phyloP scores from a whole-genome alignment of 2,113 vertebrate genomes.

The Malaclemys terrapin region DNA sequence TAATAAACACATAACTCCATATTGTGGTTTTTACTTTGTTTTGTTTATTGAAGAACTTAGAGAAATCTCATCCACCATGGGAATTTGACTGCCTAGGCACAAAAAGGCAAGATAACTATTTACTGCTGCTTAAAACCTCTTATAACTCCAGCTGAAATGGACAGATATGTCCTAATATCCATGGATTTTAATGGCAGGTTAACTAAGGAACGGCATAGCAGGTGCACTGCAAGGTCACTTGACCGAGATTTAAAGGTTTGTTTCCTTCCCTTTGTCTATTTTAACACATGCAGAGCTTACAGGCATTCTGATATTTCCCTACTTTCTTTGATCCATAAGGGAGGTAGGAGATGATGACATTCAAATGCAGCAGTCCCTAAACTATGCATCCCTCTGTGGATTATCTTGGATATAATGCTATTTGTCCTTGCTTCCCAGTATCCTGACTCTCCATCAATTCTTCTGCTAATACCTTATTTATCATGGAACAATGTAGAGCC shows the following conservation, averaged over 20 bases:
- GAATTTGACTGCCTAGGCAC: slow-evolving; percentile 24
- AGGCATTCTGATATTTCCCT: not conserved
- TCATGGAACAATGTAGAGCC: not conserved
- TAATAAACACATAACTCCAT: not conserved
- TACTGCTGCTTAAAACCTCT: not conserved
- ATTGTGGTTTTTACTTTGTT: not conserved
- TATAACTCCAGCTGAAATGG: not conserved
- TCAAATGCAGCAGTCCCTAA: not conserved
- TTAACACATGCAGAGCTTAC: not conserved
- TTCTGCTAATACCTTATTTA: not conserved
- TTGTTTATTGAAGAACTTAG: slow-evolving; percentile 18
- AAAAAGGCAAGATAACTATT: not conserved
- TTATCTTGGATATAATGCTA: not conserved
- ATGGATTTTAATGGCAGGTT: not conserved
- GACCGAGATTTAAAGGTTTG: not conserved
- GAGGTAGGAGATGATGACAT: not conserved
- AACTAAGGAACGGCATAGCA: not conserved
- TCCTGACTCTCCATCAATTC: not conserved
- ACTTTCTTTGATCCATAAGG: not conserved
- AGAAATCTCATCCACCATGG: slow-evolving; percentile 23
- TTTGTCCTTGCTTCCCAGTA: not conserved
- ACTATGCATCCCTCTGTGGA: not conserved
- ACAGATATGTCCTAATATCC: not conserved
- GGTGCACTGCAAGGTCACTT: not conserved
- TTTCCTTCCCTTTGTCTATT: not conserved